A percentile compares a stretch with the other conserved stretches of the same genome.
These are phyloP conservation scores for Agriopis aurantiaria DNA, from an alignment of 2,888 invertebrate species.

Conservation along the genomic window DNA sequence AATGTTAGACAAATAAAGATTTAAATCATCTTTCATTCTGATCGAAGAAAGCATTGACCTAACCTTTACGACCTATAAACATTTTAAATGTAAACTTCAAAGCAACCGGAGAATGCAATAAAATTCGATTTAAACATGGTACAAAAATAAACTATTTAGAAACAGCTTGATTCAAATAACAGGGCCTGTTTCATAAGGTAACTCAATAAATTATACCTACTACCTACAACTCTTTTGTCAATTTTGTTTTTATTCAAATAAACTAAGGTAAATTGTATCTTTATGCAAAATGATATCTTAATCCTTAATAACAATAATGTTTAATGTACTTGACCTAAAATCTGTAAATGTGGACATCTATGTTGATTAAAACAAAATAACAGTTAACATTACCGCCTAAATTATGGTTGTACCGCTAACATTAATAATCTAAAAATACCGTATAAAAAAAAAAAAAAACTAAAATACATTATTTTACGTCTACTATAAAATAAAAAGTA, in stretches of 20 bases:
- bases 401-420: neutral
- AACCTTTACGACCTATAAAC: conserved; percentile 36
- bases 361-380: conserved; percentile 2
- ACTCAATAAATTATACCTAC: neutral
- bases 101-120: conserved; percentile 40
- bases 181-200: neutral
- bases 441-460: neutral
- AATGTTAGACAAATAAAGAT: conserved; percentile 21
- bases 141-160: conserved; percentile 10
- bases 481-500: conserved; percentile 20
- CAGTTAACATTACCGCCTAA: conserved; percentile 4
- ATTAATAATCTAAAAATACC: neutral
- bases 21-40: conserved; percentile 9
- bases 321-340: neutral
- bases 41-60: conserved; percentile 38
- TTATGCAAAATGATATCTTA: neutral
- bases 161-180: neutral
- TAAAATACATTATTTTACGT: neutral
- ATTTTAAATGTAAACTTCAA: conserved; percentile 42
- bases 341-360: neutral
- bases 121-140: conserved; percentile 30
- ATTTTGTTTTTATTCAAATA: neutral
- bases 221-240: too few relatives aligned
- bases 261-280: neutral
- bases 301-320: too few relatives aligned